These are phyloP conservation scores for Saccopteryx leptura DNA, from an alignment of 2,113 vertebrate species.

Conservation along the genomic window DNA sequence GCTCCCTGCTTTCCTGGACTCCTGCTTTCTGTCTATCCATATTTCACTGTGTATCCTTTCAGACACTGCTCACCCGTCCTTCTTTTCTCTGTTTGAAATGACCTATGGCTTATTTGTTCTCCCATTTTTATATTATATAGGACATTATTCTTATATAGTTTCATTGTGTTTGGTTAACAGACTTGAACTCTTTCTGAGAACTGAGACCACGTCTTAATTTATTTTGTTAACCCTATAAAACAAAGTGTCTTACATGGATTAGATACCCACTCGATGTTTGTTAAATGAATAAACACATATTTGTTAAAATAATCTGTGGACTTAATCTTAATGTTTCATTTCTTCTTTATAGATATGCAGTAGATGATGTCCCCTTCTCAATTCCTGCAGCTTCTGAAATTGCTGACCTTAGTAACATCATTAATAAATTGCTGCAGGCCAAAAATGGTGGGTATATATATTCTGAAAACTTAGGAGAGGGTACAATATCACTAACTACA, in stretches of 20 bases:
- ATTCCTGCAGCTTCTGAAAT: conserved; percentile 94
- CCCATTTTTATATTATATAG: conserved; percentile 3
- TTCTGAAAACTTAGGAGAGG: not conserved
- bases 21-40: not conserved
- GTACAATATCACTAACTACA: not conserved
- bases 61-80: not conserved
- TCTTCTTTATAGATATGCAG: conserved; percentile 89
- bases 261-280: conserved; percentile 22
- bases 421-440: conserved; percentile 95
- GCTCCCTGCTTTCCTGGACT: not conserved
- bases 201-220: not conserved
- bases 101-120: not conserved
- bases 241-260: conserved; percentile 40
- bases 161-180: conserved; percentile 23
- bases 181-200: not conserved
- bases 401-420: conserved; percentile 94
- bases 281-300: conserved; percentile 50
- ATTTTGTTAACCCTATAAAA: conserved; percentile 24
- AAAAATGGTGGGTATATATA: conserved; percentile 90
- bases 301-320: conserved; percentile 54
- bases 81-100: conserved; percentile 12
- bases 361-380: conserved; percentile 97
- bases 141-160: not conserved
- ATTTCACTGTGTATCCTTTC: not conserved
- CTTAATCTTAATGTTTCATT: conserved; percentile 41